Evolutionary conservation across 2,113 vertebrate genomes (phyloP), one percentile per base, ranked within the genome.

Genomic region (Montifringilla adamsi): DNA sequence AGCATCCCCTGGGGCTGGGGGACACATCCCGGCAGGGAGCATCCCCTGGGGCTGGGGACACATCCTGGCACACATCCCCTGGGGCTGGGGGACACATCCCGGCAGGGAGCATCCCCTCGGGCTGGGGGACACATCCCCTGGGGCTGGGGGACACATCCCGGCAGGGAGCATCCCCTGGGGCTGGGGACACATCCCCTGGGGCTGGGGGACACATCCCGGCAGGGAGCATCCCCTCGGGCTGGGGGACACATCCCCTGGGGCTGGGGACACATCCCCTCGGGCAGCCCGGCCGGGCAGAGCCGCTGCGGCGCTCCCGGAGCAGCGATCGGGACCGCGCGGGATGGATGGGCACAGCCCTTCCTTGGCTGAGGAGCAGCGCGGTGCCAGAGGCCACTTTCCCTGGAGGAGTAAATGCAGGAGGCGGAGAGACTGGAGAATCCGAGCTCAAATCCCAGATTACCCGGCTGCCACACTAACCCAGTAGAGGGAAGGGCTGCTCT

Each of bases 241-340:
- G 4, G 10, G 10, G 37, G 37, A 37, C 37, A 37, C 37, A 37
- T 37, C 37, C 37, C 37, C 37, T 9, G 8, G 37, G 37, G 37
- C 37, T 70, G 31, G 27, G 59, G 41, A 73, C 37, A 31, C 21
- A 3, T 19, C 41, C 41, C 53, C 30, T 10, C 8, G 2, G 9
- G 9, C 56, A 7, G 10, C n/a, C n/a, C 56, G 22, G 56, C 56
- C 22, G 56, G 22, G 56, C 56, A 35, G 33, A 11, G 22, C 23
- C 58, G 15, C 23, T 8, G 23, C n/a, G 22, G 56, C 56, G 23
- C n/a, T 8, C n/a, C 35, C 58, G 58, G 58, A 27, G 58, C 58
- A 13, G 53, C 2, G 12, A 0, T 7, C 15, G 7, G 50, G 4
- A 2, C 0, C 59, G 3, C 43, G 44, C 44, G 15, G 11, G 44